These are phyloP conservation scores for Coluber constrictor DNA, from an alignment of 2,797 vertebrate species.

Conservation along the genomic window DNA sequence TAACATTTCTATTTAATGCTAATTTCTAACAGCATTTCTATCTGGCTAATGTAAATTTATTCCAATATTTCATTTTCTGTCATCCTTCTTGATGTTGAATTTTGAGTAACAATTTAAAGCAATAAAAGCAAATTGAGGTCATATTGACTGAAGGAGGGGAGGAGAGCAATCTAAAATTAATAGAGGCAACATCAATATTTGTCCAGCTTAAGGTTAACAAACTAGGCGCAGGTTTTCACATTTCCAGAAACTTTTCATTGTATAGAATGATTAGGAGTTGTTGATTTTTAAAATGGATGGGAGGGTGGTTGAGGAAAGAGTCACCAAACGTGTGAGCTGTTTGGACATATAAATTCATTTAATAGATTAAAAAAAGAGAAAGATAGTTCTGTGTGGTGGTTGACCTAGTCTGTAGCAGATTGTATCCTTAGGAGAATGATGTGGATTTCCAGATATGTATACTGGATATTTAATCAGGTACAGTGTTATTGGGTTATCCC, in stretches of 20 bases:
- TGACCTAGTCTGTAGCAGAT: background rate
- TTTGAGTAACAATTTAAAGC: constrained; percentile 17
- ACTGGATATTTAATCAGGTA: background rate
- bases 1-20: background rate
- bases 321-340: background rate
- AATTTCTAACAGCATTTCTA: background rate
- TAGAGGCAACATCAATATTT: background rate
- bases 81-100: constrained; percentile 16
- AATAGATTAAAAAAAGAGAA: background rate
- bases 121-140: background rate
- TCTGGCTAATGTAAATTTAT: background rate
- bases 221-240: background rate
- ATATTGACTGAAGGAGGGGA: background rate
- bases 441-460: background rate
- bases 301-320: background rate
- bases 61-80: background rate
- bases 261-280: background rate
- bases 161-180: background rate
- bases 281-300: background rate
- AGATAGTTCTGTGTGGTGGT: background rate
- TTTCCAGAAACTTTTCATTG: background rate
- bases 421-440: background rate
- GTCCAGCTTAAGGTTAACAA: background rate
- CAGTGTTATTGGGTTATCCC: background rate
- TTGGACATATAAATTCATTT: background rate